Evolutionary conservation across 2,888 invertebrate genomes (phyloP).

Genomic region (Polymixis lichenea): DNA sequence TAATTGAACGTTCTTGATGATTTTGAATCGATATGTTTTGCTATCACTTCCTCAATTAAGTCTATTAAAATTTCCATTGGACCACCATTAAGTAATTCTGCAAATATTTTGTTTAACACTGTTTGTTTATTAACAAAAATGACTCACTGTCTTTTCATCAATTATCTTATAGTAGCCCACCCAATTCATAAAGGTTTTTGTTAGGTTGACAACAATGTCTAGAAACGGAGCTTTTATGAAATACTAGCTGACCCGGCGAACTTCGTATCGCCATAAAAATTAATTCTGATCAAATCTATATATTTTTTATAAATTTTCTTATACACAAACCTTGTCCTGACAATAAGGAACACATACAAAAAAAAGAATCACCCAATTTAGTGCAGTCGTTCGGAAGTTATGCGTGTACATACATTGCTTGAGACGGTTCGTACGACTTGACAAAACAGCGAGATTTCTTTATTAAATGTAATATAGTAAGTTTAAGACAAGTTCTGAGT

Average conservation of each 20-base stretch:
- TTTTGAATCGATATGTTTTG: conserved; percentile 55
- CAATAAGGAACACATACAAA: too few species aligned
- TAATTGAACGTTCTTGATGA: conserved; percentile 52
- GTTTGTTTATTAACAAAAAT: background rate
- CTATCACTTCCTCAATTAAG: background rate
- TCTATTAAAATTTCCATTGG: background rate
- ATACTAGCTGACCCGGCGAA: too few species aligned
- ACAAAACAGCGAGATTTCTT: background rate
- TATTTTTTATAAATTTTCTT: too few species aligned
- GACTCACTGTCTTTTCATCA: background rate
- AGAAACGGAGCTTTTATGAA: background rate
- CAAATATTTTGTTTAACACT: background rate
- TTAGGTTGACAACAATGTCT: background rate
- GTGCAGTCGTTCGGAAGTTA: too few species aligned
- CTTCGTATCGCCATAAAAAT: too few species aligned
- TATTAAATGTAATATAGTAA: too few species aligned
- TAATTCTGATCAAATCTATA: too few species aligned
- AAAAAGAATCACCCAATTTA: too few species aligned
- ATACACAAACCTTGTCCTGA: too few species aligned
- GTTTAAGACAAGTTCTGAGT: too few species aligned
- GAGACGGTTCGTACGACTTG: background rate
- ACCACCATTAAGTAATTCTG: background rate
- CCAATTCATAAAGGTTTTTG: background rate
- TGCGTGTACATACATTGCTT: too few species aligned
- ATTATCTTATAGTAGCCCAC: background rate